Evolutionary conservation across 1,140 invertebrate genomes (phyloP), one percentile per base, ranked within the genome.

Genomic region (Aplysia californica): DNA sequence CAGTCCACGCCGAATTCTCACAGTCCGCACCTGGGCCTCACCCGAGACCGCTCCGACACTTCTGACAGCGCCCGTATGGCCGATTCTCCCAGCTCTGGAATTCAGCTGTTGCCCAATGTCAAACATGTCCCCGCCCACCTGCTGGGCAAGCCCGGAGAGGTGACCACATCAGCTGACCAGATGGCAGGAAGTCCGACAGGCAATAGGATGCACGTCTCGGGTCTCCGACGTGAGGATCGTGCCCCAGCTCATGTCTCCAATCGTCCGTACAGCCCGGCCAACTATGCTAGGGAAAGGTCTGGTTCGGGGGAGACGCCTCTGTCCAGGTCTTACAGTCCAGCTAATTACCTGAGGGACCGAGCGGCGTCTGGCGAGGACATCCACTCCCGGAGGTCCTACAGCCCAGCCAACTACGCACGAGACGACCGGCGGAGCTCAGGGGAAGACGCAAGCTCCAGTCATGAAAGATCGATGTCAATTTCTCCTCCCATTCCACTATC

Each of bases 91-190:
- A 72, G 79, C 39, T 83, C 82, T 31, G 82, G 82, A 33, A 82
- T 85, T 70, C 85, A 85, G 68, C 79, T 87, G 21, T 74, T 87
- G 44, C 85, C 87, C 10, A 86, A 86, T 77, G 87, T 85, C 0
- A 82, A 82, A 68, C 86, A 88, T 76, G 82, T 86, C 5, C 85
- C 86, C 26, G 74, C 79, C 44, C 84, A 87, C 75, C 74, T 85
- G 35, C 61, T 81, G 36, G 71, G 73, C 2, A 56, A 21, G 66
- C 44, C 61, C 55, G 64, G 69, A 41, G 80, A 80, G n/a, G n/a
- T n/a, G n/a, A n/a, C n/a, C 58, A 82, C 79, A 36, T 80, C 83
- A 39, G 50, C 79, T 21, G 64, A 72, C 10, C 65, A 79, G 5
- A 81, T 72, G 41, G 78, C 81, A n/a, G n/a, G n/a, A n/a, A n/a